Percentiles rank a stretch among this genome's conserved stretches.
These are phyloP conservation scores for Athalia cordata DNA, from an alignment of 2,888 invertebrate species.

Conservation along the genomic window DNA sequence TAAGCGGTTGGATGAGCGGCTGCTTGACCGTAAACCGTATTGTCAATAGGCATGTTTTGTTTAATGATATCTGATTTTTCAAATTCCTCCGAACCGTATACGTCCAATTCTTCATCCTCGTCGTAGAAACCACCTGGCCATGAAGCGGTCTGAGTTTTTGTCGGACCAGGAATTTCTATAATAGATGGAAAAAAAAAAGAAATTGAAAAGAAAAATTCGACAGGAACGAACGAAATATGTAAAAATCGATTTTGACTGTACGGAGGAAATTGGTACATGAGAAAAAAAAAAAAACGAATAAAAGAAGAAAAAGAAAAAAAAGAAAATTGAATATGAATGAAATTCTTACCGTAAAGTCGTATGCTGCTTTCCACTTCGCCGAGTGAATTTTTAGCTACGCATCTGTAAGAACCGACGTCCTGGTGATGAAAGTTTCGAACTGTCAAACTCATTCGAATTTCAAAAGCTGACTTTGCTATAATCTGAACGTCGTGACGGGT, in stretches of 20 bases:
- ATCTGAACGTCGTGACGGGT: conserved; percentile 86
- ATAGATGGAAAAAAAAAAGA: conserved; percentile 12
- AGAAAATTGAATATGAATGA: conserved; percentile 16
- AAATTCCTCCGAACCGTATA: conserved; percentile 62
- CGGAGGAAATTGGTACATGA: background rate
- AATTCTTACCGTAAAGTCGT: conserved; percentile 85
- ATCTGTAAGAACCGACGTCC: conserved; percentile 89
- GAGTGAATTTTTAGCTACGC: conserved; percentile 79
- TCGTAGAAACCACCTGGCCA: conserved; percentile 80
- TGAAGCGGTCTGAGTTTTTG: conserved; percentile 66
- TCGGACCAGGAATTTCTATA: conserved; percentile 86
- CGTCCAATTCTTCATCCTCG: conserved; percentile 79
- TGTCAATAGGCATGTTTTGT: conserved; percentile 61
- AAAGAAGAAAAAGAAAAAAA: conserved; percentile 46
- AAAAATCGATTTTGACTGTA: background rate
- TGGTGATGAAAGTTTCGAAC: conserved; percentile 83
- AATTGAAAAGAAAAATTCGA: conserved; percentile 20
- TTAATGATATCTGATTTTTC: conserved; percentile 62
- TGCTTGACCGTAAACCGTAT: conserved; percentile 65
- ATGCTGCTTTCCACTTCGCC: conserved; percentile 82
- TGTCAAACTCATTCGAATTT: conserved; percentile 87
- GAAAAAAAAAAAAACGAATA: background rate
- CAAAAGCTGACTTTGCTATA: conserved; percentile 81
- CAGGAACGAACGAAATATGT: background rate
- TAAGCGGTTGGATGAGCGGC: conserved; percentile 57